phyloP scores from a whole-genome alignment of 2,113 vertebrate species.

The Hippopotamus amphibius region DNA sequence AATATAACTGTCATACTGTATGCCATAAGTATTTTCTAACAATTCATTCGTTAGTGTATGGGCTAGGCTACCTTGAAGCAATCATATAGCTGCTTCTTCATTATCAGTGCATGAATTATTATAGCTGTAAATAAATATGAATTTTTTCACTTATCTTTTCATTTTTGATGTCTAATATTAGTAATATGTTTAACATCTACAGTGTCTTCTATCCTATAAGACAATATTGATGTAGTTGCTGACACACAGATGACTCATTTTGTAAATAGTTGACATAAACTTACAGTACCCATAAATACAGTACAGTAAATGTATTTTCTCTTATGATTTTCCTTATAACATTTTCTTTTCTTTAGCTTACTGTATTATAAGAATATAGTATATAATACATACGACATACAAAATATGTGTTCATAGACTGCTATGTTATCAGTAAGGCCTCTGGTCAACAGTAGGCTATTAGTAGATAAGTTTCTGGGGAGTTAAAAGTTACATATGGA shows the following conservation, averaged over 20 bases:
- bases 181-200: background rate
- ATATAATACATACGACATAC: background rate
- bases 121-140: background rate
- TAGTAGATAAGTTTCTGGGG: background rate
- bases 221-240: background rate
- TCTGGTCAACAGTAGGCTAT: background rate
- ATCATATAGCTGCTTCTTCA: background rate
- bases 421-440: background rate
- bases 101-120: background rate
- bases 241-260: background rate
- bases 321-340: background rate
- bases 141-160: background rate
- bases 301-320: background rate
- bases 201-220: background rate
- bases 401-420: background rate
- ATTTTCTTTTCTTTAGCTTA: background rate
- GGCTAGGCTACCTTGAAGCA: background rate
- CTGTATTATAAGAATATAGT: background rate
- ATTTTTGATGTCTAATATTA: background rate
- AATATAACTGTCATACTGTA: background rate
- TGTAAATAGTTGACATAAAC: background rate
- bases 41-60: background rate
- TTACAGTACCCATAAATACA: background rate
- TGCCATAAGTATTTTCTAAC: background rate
- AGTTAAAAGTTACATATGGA: background rate